A percentile compares a stretch with the other conserved stretches of the same genome.
These are phyloP conservation scores for Drosophila melanica DNA, from an alignment of 1,140 invertebrate species.

Conservation along the genomic window DNA sequence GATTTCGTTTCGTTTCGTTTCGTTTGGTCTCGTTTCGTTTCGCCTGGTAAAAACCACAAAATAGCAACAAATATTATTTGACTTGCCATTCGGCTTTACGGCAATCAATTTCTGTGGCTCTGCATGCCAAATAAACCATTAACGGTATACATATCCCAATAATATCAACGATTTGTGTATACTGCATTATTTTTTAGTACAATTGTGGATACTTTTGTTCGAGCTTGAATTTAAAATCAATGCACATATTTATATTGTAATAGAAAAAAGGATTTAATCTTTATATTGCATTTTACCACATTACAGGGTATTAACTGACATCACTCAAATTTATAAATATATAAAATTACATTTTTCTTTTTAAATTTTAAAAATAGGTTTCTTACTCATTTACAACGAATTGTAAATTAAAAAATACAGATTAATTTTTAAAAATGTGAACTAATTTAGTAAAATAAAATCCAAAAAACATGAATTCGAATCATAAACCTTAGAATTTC, in stretches of 20 bases:
- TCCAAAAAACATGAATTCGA: no score
- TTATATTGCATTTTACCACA: no score
- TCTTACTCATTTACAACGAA: no score
- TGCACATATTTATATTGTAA: background rate
- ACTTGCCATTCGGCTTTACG: slow-evolving; percentile 51
- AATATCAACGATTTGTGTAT: slow-evolving; percentile 44
- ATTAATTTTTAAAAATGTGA: no score
- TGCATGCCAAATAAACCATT: slow-evolving; percentile 19
- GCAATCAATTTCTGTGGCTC: slow-evolving; percentile 63
- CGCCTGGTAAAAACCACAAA: slow-evolving; percentile 31
- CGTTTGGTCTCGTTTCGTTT: slow-evolving; percentile 15
- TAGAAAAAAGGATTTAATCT: no score
- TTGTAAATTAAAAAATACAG: no score
- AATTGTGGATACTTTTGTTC: slow-evolving; percentile 5
- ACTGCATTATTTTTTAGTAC: slow-evolving; percentile 42
- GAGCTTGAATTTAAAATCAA: background rate
- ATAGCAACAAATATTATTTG: slow-evolving; percentile 46
- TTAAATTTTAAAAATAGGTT: no score
- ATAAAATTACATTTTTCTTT: no score
- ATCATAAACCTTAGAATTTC: no score
- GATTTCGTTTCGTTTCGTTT: slow-evolving; percentile 15
- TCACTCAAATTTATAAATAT: no score
- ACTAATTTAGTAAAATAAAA: no score
- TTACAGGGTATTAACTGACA: no score
- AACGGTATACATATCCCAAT: slow-evolving; percentile 35